Conservation (phyloP, 1,140 invertebrate species). For the Xylocopa sonorina region DNA sequence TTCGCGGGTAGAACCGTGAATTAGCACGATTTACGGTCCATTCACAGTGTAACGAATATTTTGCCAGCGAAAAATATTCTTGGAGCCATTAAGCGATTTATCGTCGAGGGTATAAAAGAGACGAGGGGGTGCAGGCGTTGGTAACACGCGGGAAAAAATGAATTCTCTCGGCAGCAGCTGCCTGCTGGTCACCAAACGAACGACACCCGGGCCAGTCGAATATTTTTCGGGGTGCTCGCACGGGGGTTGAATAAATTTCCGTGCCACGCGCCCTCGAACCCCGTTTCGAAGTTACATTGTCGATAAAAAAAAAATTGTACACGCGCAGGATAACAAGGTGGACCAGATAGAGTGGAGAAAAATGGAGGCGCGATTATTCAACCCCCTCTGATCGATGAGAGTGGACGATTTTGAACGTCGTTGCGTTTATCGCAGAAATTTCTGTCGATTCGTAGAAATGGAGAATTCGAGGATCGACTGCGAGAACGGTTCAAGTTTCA, state of each 20-base stretch:
- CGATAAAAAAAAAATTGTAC: neutral
- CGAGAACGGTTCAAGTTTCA: no score
- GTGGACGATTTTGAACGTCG: no score
- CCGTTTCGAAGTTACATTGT: slow-evolving; percentile 12
- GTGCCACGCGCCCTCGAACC: neutral
- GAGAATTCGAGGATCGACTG: no score
- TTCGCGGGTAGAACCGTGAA: neutral
- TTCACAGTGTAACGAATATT: slow-evolving; percentile 3
- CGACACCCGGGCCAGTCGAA: neutral
- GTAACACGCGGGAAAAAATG: slow-evolving; percentile 25
- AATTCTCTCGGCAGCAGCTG: slow-evolving; percentile 23
- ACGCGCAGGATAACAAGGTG: no score
- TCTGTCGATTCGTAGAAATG: no score
- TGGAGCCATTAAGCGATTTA: slow-evolving; percentile 17
- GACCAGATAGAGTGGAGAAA: neutral
- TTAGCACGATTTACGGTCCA: slow-evolving; percentile 13
- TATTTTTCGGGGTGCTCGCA: slow-evolving; percentile 11
- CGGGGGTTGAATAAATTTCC: slow-evolving; percentile 20
- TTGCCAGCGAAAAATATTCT: neutral
- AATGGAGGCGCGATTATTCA: no score
- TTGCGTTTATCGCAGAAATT: no score
- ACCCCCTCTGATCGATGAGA: no score
- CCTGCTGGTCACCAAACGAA: slow-evolving; percentile 16
- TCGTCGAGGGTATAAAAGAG: neutral
- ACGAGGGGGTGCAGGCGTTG: neutral